Evolutionary conservation across 1,140 invertebrate species (phyloP).

Genomic region (Luehdorfia chinensis): DNA sequence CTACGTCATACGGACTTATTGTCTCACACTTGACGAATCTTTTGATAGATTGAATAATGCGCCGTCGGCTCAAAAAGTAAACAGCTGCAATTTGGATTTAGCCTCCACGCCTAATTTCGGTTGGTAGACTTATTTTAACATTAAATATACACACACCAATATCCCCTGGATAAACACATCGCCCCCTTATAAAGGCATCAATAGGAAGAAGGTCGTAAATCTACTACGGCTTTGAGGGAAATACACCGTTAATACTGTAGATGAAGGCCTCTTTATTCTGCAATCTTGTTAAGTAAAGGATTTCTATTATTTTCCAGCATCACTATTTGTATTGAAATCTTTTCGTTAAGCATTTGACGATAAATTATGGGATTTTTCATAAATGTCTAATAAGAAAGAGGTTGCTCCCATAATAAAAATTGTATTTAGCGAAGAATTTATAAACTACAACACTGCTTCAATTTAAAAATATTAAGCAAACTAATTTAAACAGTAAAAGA

Average conservation of each 20-base stretch:
- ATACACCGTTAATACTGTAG: too few relatives aligned
- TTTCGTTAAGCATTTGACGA: too few relatives aligned
- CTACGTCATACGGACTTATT: too few relatives aligned
- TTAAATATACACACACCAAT: conserved; percentile 74
- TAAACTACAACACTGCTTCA: too few relatives aligned
- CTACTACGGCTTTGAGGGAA: too few relatives aligned
- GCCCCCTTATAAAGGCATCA: conserved; percentile 57
- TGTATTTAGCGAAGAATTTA: too few relatives aligned
- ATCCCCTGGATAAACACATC: conserved; percentile 72
- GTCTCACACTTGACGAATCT: conserved; percentile 11
- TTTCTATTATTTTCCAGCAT: conserved; percentile 20
- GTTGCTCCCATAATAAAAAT: too few relatives aligned
- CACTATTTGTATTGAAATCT: conserved; percentile 8
- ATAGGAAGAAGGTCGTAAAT: conserved; percentile 52
- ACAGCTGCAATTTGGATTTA: conserved; percentile 74
- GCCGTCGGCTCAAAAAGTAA: conserved; percentile 41
- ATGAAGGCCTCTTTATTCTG: too few relatives aligned
- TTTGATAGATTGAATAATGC: conserved; percentile 31
- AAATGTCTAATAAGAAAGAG: too few relatives aligned
- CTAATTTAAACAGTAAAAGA: too few relatives aligned
- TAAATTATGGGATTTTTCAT: too few relatives aligned
- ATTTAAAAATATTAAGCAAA: too few relatives aligned
- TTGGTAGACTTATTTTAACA: conserved; percentile 73
- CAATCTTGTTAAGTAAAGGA: conserved; percentile 3
- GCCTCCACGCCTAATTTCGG: conserved; percentile 70